phyloP scores from a whole-genome alignment of 30 jellyfish, hydroid and myxozoan species.

The Euphysa ruthae region DNA sequence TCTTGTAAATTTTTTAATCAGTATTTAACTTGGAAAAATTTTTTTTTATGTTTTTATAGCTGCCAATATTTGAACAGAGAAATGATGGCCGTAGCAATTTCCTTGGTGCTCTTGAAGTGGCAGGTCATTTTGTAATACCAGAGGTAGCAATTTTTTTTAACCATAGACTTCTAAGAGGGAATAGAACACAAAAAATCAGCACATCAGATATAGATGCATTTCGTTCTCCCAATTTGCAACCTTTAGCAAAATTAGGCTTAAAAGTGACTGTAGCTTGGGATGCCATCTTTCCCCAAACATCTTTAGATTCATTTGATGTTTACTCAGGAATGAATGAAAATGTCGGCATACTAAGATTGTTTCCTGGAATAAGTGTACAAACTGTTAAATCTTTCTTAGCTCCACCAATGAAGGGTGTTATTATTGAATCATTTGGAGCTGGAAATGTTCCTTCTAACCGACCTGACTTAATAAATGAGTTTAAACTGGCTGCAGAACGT shows the following conservation, averaged over 20 bases:
- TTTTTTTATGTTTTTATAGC: slow-evolving; percentile 19
- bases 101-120: slow-evolving; percentile 82
- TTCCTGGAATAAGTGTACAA: slow-evolving; percentile 85
- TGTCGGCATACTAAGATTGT: slow-evolving; percentile 81
- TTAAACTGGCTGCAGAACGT: slow-evolving; percentile 60
- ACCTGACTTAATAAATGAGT: slow-evolving; percentile 78
- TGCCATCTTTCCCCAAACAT: slow-evolving; percentile 58
- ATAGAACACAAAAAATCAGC: slow-evolving; percentile 66
- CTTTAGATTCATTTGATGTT: slow-evolving; percentile 38
- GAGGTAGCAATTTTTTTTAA: slow-evolving; percentile 81
- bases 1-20: no score
- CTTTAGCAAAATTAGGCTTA: slow-evolving; percentile 75
- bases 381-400: slow-evolving; percentile 66
- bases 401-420: slow-evolving; percentile 90
- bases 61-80: slow-evolving; percentile 88
- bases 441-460: slow-evolving; percentile 93
- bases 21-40: no score
- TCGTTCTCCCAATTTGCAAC: slow-evolving; percentile 86
- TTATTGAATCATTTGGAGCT: slow-evolving; percentile 87
- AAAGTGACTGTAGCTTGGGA: slow-evolving; percentile 89
- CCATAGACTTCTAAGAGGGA: slow-evolving; percentile 76
- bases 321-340: slow-evolving; percentile 64
- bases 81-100: slow-evolving; percentile 84
- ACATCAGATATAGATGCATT: slow-evolving; percentile 87
- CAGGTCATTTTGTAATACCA: slow-evolving; percentile 94